phyloP scores from a whole-genome alignment of 2,797 vertebrate genomes.

The Scarus forsteni region DNA sequence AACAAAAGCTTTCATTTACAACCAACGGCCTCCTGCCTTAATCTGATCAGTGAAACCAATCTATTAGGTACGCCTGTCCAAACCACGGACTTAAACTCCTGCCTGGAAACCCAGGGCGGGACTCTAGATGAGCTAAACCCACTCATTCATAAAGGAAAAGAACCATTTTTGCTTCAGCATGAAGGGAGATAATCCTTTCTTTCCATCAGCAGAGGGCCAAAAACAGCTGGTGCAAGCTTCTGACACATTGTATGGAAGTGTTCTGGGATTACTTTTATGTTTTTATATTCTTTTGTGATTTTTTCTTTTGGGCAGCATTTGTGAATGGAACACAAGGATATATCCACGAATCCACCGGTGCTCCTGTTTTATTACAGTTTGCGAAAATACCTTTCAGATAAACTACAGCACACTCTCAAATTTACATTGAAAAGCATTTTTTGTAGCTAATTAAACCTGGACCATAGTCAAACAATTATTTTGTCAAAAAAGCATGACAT shows the following conservation, averaged over 20 bases:
- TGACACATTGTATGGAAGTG: slow-evolving; percentile 46
- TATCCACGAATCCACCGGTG: too few species aligned
- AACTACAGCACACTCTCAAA: too few species aligned
- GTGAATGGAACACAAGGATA: too few species aligned
- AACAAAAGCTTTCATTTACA: slow-evolving; percentile 77
- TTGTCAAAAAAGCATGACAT: too few species aligned
- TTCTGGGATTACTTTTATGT: slow-evolving; percentile 1
- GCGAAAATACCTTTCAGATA: too few species aligned
- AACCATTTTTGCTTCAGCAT: slow-evolving; percentile 59
- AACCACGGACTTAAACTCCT: slow-evolving; percentile 48
- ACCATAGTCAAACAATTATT: too few species aligned
- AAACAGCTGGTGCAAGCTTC: slow-evolving; percentile 70
- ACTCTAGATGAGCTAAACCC: slow-evolving; percentile 55
- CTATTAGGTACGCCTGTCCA: slow-evolving; percentile 80
- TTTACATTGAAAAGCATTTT: too few species aligned
- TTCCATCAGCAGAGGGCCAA: slow-evolving; percentile 52
- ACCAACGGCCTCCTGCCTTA: slow-evolving; percentile 64
- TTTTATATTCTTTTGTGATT: background rate
- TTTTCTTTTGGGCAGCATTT: too few species aligned
- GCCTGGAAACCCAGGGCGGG: slow-evolving; percentile 42
- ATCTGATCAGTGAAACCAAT: slow-evolving; percentile 83
- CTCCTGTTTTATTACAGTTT: too few species aligned
- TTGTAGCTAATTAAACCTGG: too few species aligned
- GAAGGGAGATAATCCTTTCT: slow-evolving; percentile 68
- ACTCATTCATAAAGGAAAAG: slow-evolving; percentile 68